A percentile compares a stretch with the other conserved stretches of the same genome.
Conservation (phyloP, 2,113 vertebrate species). For the Paralichthys olivaceus region DNA sequence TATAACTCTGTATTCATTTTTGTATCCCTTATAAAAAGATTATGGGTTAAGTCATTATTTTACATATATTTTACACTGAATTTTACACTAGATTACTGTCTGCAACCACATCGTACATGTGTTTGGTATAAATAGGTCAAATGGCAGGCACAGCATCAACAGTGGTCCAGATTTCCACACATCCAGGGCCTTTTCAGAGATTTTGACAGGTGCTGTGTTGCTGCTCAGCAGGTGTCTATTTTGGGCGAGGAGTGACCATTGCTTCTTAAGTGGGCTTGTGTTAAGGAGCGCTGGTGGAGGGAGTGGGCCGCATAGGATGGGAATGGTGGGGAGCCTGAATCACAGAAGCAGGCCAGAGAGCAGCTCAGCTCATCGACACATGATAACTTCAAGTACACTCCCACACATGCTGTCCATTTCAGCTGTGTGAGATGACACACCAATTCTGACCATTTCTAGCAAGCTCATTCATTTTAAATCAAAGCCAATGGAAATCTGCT, state of each 20-base stretch:
- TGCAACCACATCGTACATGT: background rate
- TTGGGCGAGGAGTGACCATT: constrained; percentile 40
- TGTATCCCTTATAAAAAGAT: background rate
- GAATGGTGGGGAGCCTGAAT: constrained; percentile 36
- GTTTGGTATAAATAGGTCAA: background rate
- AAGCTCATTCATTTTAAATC: background rate
- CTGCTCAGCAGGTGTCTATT: constrained; percentile 70
- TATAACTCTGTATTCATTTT: background rate
- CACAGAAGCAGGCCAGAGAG: constrained; percentile 32
- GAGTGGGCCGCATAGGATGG: constrained; percentile 22
- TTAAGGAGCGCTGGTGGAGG: background rate
- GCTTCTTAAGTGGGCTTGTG: constrained; percentile 11
- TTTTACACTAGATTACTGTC: background rate
- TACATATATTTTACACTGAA: background rate
- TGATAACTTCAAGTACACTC: constrained; percentile 32
- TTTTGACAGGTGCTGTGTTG: constrained; percentile 58
- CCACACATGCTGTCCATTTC: constrained; percentile 11
- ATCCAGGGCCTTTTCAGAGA: constrained; percentile 20
- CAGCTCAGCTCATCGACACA: constrained; percentile 44
- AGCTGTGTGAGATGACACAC: constrained; percentile 17
- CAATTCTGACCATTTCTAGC: constrained; percentile 3
- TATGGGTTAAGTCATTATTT: background rate
- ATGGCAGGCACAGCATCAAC: background rate
- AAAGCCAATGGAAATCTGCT: background rate
- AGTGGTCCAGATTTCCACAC: constrained; percentile 23